Percentiles rank a stretch among this genome's conserved stretches.
phyloP scores from a whole-genome alignment of 2,888 invertebrate genomes.

The Standfussiana lucernea region DNA sequence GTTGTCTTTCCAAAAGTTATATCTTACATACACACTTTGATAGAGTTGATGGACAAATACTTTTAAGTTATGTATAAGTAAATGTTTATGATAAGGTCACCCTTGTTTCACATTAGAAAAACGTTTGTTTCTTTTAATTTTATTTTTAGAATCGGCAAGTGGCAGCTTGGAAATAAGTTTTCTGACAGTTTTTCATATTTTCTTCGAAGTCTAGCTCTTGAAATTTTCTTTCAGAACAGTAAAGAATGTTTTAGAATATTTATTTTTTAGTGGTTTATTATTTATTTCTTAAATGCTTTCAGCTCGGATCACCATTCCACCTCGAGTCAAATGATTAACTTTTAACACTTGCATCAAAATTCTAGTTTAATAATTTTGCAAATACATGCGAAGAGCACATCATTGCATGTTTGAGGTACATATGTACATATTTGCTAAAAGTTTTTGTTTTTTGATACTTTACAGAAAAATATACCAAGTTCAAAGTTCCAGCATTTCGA shows the following conservation, averaged over 20 bases:
- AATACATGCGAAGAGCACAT: background rate
- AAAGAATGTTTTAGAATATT: background rate
- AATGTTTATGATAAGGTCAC: background rate
- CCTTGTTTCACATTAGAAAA: background rate
- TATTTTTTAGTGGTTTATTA: background rate
- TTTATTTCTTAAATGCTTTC: background rate
- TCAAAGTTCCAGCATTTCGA: background rate
- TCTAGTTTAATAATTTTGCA: background rate
- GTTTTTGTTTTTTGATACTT: background rate
- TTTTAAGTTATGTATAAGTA: background rate
- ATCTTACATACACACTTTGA: background rate
- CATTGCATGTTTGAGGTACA: background rate
- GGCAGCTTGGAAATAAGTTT: slow-evolving; percentile 13
- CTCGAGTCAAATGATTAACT: background rate
- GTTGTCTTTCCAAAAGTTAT: background rate
- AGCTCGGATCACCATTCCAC: background rate
- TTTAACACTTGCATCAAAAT: background rate
- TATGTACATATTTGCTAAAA: background rate
- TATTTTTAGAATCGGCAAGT: background rate
- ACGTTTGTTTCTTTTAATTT: background rate
- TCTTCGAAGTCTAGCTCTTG: background rate
- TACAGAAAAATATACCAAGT: background rate
- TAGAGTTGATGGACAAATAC: background rate
- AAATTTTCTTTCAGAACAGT: background rate
- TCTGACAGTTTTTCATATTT: background rate